Conservation (phyloP, 2,797 vertebrate genomes). For the Pipistrellus pygmaeus region DNA sequence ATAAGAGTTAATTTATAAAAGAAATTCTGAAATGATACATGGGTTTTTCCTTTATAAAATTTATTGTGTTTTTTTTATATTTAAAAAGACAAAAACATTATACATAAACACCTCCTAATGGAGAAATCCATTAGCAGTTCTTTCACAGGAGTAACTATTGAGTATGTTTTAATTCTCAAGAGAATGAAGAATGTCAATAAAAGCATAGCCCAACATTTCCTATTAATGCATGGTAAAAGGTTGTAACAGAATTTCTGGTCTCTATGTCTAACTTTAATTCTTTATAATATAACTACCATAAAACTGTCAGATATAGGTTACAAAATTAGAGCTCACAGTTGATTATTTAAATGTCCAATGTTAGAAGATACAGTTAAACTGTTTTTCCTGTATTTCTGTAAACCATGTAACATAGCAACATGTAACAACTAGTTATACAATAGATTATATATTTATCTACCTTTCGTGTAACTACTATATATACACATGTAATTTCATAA, state of each 20-base stretch:
- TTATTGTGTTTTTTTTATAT: constrained; percentile 31
- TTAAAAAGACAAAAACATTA: constrained; percentile 45
- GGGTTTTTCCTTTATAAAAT: neutral
- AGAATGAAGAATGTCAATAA: constrained; percentile 31
- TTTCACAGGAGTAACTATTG: neutral
- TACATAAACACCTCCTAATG: neutral
- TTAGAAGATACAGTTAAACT: neutral
- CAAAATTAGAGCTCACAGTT: neutral
- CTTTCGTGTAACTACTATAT: neutral
- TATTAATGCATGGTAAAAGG: neutral
- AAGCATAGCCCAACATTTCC: constrained; percentile 21
- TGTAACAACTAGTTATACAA: neutral
- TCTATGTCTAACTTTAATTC: neutral
- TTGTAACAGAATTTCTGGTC: neutral
- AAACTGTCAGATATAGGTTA: neutral
- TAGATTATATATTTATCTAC: neutral
- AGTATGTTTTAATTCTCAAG: constrained; percentile 28
- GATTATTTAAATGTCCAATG: constrained; percentile 1
- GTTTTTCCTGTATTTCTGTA: constrained; percentile 4
- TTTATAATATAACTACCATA: neutral
- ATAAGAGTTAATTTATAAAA: constrained; percentile 15
- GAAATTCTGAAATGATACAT: constrained; percentile 48
- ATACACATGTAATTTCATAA: neutral
- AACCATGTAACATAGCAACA: neutral
- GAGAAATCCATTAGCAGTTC: neutral